A percentile compares a stretch with the other conserved stretches of the same genome.
These are phyloP conservation scores for Rhinichthys klamathensis DNA, from an alignment of 2,113 vertebrate genomes.

Conservation along the genomic window DNA sequence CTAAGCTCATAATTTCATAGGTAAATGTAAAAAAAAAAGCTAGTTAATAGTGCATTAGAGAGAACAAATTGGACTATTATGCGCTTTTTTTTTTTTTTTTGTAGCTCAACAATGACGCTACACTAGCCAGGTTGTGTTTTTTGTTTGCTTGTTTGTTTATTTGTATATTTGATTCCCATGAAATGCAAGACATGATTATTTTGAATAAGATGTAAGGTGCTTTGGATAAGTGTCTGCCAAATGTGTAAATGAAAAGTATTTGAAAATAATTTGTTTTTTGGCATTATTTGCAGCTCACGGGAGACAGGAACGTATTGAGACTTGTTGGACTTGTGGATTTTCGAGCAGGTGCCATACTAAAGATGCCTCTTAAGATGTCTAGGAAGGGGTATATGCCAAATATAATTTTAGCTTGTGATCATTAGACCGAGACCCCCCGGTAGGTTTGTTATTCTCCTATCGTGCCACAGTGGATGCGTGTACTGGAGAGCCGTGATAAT, in stretches of 20 bases:
- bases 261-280: not conserved
- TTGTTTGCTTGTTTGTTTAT: no score
- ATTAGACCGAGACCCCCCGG: slow-evolving; percentile 4
- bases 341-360: not conserved
- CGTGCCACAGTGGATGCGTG: not conserved
- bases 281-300: not conserved
- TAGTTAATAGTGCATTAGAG: not conserved
- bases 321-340: slow-evolving; percentile 14
- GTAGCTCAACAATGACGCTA: not conserved
- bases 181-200: not conserved
- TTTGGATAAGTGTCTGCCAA: not conserved
- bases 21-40: not conserved
- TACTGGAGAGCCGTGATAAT: slow-evolving; percentile 45
- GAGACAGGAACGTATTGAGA: not conserved
- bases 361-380: not conserved
- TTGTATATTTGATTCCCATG: not conserved
- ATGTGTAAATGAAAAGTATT: slow-evolving; percentile 16
- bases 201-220: not conserved
- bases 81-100: not conserved
- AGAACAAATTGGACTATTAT: not conserved
- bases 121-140: not conserved
- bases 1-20: not conserved
- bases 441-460: slow-evolving; percentile 14
- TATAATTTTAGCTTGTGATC: slow-evolving; percentile 21
- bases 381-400: not conserved